phyloP scores from a whole-genome alignment of 2,888 invertebrate genomes.

The Sminthurinus aureus region DNA sequence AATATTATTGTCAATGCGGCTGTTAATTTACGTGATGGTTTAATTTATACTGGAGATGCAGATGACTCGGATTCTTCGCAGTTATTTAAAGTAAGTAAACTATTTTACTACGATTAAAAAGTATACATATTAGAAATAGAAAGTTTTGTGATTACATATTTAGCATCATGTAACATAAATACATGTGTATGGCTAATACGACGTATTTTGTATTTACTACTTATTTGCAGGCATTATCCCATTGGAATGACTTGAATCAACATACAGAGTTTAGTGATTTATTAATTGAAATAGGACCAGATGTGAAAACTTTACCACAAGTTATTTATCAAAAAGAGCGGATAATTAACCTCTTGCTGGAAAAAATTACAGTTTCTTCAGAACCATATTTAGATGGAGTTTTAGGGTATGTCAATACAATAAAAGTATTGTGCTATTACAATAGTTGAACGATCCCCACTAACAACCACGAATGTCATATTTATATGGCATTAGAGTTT shows the following conservation, averaged over 20 bases:
- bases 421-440: not conserved
- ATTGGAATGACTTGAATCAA: conserved; percentile 89
- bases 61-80: not conserved
- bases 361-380: conserved; percentile 4
- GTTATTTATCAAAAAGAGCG: conserved; percentile 80
- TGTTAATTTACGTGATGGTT: conserved; percentile 28
- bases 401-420: conserved; percentile 14
- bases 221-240: conserved; percentile 74
- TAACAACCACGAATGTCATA: no score
- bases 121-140: no score
- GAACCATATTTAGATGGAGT: conserved; percentile 27
- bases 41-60: conserved; percentile 22
- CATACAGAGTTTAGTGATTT: conserved; percentile 83
- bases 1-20: conserved; percentile 23
- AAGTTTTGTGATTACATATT: no score
- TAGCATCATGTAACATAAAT: no score
- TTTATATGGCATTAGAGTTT: no score
- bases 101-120: no score
- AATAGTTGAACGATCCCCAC: not conserved
- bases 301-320: conserved; percentile 81
- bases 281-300: conserved; percentile 75
- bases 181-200: no score
- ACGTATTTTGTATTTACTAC: not conserved
- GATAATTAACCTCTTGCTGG: conserved; percentile 72
- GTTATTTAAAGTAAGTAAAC: not conserved